Base-by-base conservation (phyloP, 2,113 vertebrate genomes). In the Tragulus kanchil region DNA sequence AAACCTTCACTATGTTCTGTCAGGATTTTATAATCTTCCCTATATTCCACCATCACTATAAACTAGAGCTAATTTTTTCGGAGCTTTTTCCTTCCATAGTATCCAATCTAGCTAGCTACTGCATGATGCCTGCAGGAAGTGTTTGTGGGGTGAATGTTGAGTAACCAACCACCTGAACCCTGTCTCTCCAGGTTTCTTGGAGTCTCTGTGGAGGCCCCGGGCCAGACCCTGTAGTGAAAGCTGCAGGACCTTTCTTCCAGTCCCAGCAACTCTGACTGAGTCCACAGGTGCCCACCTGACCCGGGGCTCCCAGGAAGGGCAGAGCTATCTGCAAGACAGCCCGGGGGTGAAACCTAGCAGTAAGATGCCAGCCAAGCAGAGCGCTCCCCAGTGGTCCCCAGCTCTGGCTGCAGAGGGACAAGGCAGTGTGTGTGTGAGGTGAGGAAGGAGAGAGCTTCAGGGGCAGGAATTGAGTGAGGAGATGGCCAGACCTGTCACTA, bases 141-240 rank as follows among this genome's bases (percentile, higher is more conserved):
- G 36, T 36, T 59, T 67, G 1, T 61, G 75, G 56, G 31, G 26
- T 59, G 56, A 79, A 64, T 7, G 36, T 11, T 19, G 23, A 83
- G 10, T 86, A 48, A 59, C 23, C 36, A 36, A 36, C 58, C 69
- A 42, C 23, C 14, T 95, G 83, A 21, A 54, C 58, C 50, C 79
- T 95, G 78, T 81, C 90, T 95, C 95, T 93, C 56, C 88, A 96
- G 94, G 64, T 89, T 96, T 94, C 73, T 36, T 67, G 71, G 71
- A n/a, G 25, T 82, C 65, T 89, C 88, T 42, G 23, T 2, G 52
- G 56, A 42, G 54, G 10, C 56, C n/a, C 25, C 58, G 36, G 69
- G 36, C 77, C 87, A 81, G 25, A 89, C 31, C 12, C 25, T 28
- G 1, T 31, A 73, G 91, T 54, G n/a, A 61, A 21, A 31, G 45